Conservation (phyloP, 2,888 invertebrate genomes). For the Acrocera orbiculus region DNA sequence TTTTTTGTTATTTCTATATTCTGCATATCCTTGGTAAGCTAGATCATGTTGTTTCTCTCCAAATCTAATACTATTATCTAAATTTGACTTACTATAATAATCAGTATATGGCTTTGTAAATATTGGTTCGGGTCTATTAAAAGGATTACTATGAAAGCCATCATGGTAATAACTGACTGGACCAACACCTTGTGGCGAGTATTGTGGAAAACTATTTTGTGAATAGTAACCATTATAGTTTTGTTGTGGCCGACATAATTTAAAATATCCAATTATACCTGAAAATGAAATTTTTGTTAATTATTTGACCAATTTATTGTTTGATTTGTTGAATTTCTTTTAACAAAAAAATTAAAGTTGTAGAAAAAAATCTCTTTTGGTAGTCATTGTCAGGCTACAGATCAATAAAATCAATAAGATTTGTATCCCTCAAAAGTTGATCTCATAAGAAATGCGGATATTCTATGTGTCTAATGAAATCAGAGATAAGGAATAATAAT, state of each 20-base stretch:
- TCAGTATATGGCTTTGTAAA: slow-evolving; percentile 28
- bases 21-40: slow-evolving; percentile 54
- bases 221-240: slow-evolving; percentile 33
- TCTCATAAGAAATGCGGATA: too few species aligned
- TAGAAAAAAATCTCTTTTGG: background rate
- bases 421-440: too few species aligned
- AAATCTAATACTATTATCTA: slow-evolving; percentile 38
- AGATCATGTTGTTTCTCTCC: slow-evolving; percentile 44
- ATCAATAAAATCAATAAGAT: too few species aligned
- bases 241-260: slow-evolving; percentile 59
- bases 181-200: slow-evolving; percentile 57
- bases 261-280: slow-evolving; percentile 70
- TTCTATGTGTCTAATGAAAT: too few species aligned
- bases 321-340: background rate
- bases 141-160: slow-evolving; percentile 28
- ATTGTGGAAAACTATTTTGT: slow-evolving; percentile 36
- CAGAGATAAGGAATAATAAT: too few species aligned
- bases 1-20: slow-evolving; percentile 40
- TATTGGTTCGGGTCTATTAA: slow-evolving; percentile 22
- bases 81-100: slow-evolving; percentile 31
- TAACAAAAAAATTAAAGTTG: too few species aligned
- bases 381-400: background rate
- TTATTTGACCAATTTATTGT: too few species aligned
- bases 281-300: slow-evolving; percentile 13
- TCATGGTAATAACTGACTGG: slow-evolving; percentile 45